These are phyloP conservation scores for Altica lythri DNA, from an alignment of 2,888 invertebrate genomes.

Conservation along the genomic window DNA sequence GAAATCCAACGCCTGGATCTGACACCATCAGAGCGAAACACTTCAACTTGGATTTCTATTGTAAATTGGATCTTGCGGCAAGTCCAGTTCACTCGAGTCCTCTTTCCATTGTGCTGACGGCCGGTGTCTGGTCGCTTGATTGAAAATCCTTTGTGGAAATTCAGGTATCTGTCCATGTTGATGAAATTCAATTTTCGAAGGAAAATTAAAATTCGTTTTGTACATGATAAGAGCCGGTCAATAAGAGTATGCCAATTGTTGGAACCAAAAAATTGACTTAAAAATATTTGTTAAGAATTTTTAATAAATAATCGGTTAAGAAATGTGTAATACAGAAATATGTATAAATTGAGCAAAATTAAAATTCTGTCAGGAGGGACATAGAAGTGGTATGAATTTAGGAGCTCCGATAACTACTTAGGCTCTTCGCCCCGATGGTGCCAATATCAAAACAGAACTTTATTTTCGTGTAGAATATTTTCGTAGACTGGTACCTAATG, in stretches of 20 bases:
- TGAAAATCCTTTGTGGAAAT: constrained; percentile 33
- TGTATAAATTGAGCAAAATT: no score
- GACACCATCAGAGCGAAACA: constrained; percentile 26
- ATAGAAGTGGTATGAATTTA: no score
- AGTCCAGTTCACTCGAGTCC: constrained; percentile 15
- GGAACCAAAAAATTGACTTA: no score
- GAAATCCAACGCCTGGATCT: constrained; percentile 12
- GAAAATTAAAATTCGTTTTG: constrained; percentile 7
- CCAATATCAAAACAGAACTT: no score
- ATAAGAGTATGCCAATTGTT: neutral
- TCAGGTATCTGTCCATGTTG: constrained; percentile 23
- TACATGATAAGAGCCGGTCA: neutral
- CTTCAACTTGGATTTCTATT: constrained; percentile 34
- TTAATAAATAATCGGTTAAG: no score
- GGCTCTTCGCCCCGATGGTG: no score
- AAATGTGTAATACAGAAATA: no score
- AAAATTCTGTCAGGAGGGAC: no score
- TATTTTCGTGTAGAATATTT: no score
- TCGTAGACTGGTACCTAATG: no score
- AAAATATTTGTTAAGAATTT: no score
- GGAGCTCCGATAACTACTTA: no score
- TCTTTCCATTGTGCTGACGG: constrained; percentile 22
- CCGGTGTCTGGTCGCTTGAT: constrained; percentile 21
- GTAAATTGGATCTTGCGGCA: constrained; percentile 35
- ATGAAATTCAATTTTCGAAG: constrained; percentile 15